Base-by-base conservation (phyloP, 2,888 invertebrate genomes). In the Lochmaea capreae region DNA sequence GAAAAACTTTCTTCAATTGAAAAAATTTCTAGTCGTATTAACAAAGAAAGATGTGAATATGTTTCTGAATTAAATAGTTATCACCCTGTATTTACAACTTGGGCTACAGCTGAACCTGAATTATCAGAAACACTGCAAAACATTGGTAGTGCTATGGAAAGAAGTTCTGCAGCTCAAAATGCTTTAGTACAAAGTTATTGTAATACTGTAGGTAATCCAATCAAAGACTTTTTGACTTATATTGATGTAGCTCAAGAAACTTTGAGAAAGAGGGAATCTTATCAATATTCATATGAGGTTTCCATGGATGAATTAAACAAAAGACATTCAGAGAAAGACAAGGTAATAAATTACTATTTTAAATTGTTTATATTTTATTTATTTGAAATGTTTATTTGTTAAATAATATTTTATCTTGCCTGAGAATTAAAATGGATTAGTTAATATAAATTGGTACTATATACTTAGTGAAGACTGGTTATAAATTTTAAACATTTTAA, bases 171-270 rank as follows among this genome's bases (percentile, higher is more conserved):
- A n/a, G 89, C 90, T 9, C 89, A 90, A 81, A 88, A 87, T 78
- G 87, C 87, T 67, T 83, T 90, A 58, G 84, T 89, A 26, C 83
- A 84, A 68, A 84, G 84, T 77, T 87, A 87, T 79, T 80, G 82
- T n/a, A 86, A 86, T 69, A 85, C 84, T 14, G 83, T 88, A 61
- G 85, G 87, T 1, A 87, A 86, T 78, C 89, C 89, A 8, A 87
- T 90, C 78, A 87, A 88, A 80, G 93, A 93, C 81, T 93, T 93
- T 81, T 85, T 91, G 33, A 87, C 90, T 68, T 93, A 93, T 81
- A 88, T 92, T 65, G 92, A 93, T 78, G 91, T 92, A 54, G 91
- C 92, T 8, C 92, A 92, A 86, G 92, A 91, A 80, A 91, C 92
- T 16, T 82, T 93, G 49, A 86, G 88, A 67, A 89, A 91, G 75